phyloP scores from a whole-genome alignment of 2,888 invertebrate species.

The Cephalotes varians region DNA sequence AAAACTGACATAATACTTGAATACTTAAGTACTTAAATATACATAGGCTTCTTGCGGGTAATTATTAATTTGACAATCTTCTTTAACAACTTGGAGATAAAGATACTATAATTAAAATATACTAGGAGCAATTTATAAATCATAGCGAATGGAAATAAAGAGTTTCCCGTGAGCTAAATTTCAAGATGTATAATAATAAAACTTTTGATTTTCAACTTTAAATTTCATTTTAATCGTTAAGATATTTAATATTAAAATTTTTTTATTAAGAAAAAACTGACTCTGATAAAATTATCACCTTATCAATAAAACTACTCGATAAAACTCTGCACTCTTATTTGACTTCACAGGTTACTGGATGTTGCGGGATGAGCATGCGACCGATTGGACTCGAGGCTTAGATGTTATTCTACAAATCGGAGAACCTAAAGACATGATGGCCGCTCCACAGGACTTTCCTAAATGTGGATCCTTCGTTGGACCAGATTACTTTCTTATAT shows the following conservation, averaged over 20 bases:
- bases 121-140: neutral
- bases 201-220: neutral
- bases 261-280: neutral
- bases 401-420: constrained; percentile 92
- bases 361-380: constrained; percentile 91
- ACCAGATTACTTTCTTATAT: constrained; percentile 91
- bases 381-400: constrained; percentile 92
- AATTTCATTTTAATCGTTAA: neutral
- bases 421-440: constrained; percentile 88
- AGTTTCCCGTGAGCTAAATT: neutral
- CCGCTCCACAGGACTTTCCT: constrained; percentile 91
- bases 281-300: neutral
- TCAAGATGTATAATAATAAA: neutral
- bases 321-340: neutral
- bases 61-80: neutral
- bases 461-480: constrained; percentile 92
- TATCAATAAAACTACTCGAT: neutral
- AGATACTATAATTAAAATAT: neutral
- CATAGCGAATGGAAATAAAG: neutral
- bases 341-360: constrained; percentile 90
- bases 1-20: neutral
- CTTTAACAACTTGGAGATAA: neutral
- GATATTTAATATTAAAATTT: neutral
- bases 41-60: neutral
- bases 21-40: too few relatives aligned